Percentiles rank a stretch among this genome's conserved stretches.
phyloP scores from a whole-genome alignment of 2,888 invertebrate species.

The Drosophila dives region DNA sequence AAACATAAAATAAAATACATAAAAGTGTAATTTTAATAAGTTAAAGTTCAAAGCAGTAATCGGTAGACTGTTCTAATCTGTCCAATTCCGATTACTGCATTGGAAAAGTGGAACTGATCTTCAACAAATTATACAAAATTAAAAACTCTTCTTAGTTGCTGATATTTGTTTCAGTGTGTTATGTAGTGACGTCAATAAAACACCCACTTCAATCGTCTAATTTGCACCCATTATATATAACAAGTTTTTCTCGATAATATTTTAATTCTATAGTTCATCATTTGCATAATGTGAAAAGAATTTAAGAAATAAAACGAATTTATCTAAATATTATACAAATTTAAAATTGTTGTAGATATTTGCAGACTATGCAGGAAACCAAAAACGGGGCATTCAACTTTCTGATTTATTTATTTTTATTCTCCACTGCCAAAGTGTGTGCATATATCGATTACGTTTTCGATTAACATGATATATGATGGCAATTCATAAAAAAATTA shows the following conservation, averaged over 20 bases:
- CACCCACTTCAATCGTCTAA: neutral
- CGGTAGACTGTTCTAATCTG: neutral
- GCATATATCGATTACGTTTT: slow-evolving; percentile 6
- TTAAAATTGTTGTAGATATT: neutral
- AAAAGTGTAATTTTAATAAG: neutral
- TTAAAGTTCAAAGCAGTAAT: neutral
- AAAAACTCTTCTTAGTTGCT: neutral
- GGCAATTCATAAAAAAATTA: slow-evolving; percentile 14
- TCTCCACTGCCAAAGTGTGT: neutral
- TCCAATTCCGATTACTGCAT: neutral
- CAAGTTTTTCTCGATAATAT: slow-evolving; percentile 26
- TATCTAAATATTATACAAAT: neutral
- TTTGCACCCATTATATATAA: slow-evolving; percentile 19
- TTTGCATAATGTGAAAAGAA: slow-evolving; percentile 41
- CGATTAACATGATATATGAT: slow-evolving; percentile 29
- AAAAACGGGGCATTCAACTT: slow-evolving; percentile 21
- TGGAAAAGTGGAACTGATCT: neutral
- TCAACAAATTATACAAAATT: too few relatives aligned
- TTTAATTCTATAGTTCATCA: slow-evolving; percentile 7
- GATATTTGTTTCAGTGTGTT: neutral
- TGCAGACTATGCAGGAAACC: slow-evolving; percentile 37
- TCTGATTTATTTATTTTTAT: neutral
- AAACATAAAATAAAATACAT: neutral
- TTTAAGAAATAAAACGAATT: slow-evolving; percentile 10
- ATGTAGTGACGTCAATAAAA: slow-evolving; percentile 2